Evolutionary conservation across 2,888 invertebrate species (phyloP).

Genomic region (Aphrophora alni): DNA sequence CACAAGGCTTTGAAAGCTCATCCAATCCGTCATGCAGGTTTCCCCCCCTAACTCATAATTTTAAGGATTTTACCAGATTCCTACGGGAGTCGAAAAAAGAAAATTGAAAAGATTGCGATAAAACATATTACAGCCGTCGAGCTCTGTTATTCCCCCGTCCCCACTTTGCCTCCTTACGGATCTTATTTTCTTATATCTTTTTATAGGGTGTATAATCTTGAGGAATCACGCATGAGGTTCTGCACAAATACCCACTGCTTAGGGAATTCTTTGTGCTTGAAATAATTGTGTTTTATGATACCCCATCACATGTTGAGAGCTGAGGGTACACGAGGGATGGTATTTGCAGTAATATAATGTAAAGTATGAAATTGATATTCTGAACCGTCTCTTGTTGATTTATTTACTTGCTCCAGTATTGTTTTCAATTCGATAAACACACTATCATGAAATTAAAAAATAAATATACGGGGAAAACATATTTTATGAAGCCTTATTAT

Average conservation of each 20-base stretch:
- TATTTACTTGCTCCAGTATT: not conserved
- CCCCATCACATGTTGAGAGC: constrained; percentile 7
- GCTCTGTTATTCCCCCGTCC: not conserved
- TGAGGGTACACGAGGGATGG: not conserved
- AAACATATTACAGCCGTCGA: constrained; percentile 32
- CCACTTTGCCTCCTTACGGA: not conserved
- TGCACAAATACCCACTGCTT: constrained; percentile 14
- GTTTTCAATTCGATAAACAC: not conserved
- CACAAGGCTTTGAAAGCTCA: not conserved
- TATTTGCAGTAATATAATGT: not conserved
- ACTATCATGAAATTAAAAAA: not conserved
- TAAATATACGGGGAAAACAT: no score
- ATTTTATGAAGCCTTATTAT: no score
- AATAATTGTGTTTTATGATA: constrained; percentile 38
- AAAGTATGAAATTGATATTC: constrained; percentile 2
- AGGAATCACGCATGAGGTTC: not conserved
- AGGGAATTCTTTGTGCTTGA: constrained; percentile 35
- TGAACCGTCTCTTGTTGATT: not conserved
- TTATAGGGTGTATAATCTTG: constrained; percentile 35
- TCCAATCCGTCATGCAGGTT: constrained; percentile 16
- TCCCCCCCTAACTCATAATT: not conserved
- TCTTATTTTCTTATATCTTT: constrained; percentile 22
- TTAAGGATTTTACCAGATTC: not conserved
- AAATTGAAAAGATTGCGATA: constrained; percentile 42
- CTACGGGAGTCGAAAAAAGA: constrained; percentile 27